A percentile compares a stretch with the other conserved stretches of the same genome.
These are phyloP conservation scores for Leptopterna dolabrata DNA, from an alignment of 2,888 invertebrate species.

Conservation along the genomic window DNA sequence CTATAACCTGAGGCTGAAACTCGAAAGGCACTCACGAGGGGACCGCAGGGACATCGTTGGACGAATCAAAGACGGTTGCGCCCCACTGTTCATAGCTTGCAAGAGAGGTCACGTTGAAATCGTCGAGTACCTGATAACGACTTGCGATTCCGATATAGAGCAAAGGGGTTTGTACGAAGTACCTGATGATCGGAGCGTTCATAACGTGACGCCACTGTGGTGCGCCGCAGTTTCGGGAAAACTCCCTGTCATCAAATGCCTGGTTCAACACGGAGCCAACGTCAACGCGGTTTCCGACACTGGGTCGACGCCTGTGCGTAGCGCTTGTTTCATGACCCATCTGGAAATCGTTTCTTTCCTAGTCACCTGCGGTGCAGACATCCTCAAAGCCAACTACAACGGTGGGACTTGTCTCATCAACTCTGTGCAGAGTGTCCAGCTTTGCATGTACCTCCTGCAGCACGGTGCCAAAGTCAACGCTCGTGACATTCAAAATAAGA, in stretches of 20 bases:
- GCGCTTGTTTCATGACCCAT: slow-evolving; percentile 94
- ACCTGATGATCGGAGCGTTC: slow-evolving; percentile 81
- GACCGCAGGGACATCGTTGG: slow-evolving; percentile 77
- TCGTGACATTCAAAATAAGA: slow-evolving; percentile 88
- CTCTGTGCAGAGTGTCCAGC: slow-evolving; percentile 85
- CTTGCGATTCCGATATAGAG: slow-evolving; percentile 87
- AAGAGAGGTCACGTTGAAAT: slow-evolving; percentile 85
- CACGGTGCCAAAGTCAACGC: slow-evolving; percentile 88
- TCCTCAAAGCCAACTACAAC: slow-evolving; percentile 86
- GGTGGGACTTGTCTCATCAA: slow-evolving; percentile 95
- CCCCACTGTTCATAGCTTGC: slow-evolving; percentile 83
- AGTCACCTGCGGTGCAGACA: slow-evolving; percentile 83
- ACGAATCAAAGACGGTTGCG: slow-evolving; percentile 79
- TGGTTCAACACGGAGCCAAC: slow-evolving; percentile 83
- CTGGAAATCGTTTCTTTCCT: slow-evolving; percentile 81
- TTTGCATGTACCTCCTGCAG: slow-evolving; percentile 82
- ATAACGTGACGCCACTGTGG: slow-evolving; percentile 91
- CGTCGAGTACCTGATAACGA: slow-evolving; percentile 85
- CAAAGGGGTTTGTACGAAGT: slow-evolving; percentile 88
- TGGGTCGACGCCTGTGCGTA: slow-evolving; percentile 87
- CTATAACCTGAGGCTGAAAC: slow-evolving; percentile 69
- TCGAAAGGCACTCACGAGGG: slow-evolving; percentile 73
- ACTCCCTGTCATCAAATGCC: slow-evolving; percentile 79
- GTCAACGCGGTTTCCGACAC: slow-evolving; percentile 90
- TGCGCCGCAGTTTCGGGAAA: slow-evolving; percentile 90